Percentiles rank a stretch among this genome's conserved stretches.
Evolutionary conservation across 1,140 invertebrate species (phyloP).

Genomic region (Marisa cornuarietis): DNA sequence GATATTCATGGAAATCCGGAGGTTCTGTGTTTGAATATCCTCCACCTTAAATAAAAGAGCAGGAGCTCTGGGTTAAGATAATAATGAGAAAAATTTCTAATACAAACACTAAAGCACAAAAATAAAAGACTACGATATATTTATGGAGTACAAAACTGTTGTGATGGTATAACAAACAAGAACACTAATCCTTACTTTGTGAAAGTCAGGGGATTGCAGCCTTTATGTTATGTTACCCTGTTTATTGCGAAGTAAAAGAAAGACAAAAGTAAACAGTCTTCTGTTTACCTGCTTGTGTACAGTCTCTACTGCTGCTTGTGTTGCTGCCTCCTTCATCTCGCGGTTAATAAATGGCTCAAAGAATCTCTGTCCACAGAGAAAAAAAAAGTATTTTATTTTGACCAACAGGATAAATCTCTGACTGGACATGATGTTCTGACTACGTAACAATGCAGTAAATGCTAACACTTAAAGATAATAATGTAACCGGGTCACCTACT

Average conservation of each 20-base stretch:
- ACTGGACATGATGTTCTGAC: background rate
- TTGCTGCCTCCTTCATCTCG: slow-evolving; percentile 60
- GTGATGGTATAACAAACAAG: too few species aligned
- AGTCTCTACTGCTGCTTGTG: slow-evolving; percentile 45
- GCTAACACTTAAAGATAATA: too few species aligned
- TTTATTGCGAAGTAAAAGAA: too few species aligned
- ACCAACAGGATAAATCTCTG: background rate
- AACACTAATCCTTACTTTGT: too few species aligned
- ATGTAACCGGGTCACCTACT: too few species aligned
- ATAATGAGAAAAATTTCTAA: too few species aligned
- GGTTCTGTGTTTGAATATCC: slow-evolving; percentile 72
- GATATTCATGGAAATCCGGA: slow-evolving; percentile 76
- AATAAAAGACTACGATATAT: background rate
- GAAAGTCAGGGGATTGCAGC: too few species aligned
- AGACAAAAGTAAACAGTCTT: background rate
- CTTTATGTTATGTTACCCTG: too few species aligned
- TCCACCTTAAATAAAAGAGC: slow-evolving; percentile 52
- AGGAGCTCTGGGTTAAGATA: too few species aligned
- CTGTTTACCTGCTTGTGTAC: slow-evolving; percentile 52
- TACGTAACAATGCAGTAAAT: too few species aligned
- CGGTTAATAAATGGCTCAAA: slow-evolving; percentile 73
- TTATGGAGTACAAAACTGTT: too few species aligned
- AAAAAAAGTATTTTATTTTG: slow-evolving; percentile 5
- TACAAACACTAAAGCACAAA: too few species aligned
- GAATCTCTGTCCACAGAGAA: slow-evolving; percentile 72